Conservation (phyloP, 2,113 vertebrate genomes). For the Clarias batrachus region DNA sequence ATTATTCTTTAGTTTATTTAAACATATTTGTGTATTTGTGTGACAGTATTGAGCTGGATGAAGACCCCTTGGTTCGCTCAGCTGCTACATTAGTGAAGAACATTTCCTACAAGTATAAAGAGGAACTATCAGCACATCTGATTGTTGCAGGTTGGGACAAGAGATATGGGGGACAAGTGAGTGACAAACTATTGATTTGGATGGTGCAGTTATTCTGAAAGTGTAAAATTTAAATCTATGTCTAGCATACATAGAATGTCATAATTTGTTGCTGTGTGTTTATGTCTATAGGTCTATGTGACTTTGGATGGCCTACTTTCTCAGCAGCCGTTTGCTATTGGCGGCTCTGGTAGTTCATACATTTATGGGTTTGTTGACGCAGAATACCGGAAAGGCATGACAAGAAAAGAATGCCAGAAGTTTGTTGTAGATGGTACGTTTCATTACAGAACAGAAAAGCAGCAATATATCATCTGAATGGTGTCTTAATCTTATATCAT, state of each 20-base stretch:
- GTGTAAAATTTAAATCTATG: background rate
- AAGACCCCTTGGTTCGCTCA: constrained; percentile 76
- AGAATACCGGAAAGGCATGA: constrained; percentile 76
- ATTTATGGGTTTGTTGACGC: constrained; percentile 85
- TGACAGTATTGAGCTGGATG: constrained; percentile 76
- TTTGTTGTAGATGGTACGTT: constrained; percentile 78
- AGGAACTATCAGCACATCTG: constrained; percentile 82
- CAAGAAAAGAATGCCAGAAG: constrained; percentile 69
- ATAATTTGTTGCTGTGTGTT: background rate
- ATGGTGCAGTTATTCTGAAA: background rate
- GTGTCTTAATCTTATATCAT: background rate
- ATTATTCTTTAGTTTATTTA: background rate
- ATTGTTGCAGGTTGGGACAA: constrained; percentile 86
- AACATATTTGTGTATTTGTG: background rate
- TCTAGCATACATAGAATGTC: background rate
- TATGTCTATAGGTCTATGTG: constrained; percentile 74
- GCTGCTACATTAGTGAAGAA: constrained; percentile 81
- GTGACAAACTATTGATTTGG: constrained; percentile 21
- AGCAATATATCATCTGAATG: background rate
- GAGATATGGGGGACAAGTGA: constrained; percentile 77
- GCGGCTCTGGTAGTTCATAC: constrained; percentile 82
- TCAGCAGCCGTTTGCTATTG: constrained; percentile 79
- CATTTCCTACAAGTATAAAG: constrained; percentile 84
- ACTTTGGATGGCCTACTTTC: constrained; percentile 79
- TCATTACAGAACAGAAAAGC: background rate